Percentiles rank a stretch among this genome's conserved stretches.
phyloP scores from a whole-genome alignment of 2,888 invertebrate species.

The Eupithecia exiguata region DNA sequence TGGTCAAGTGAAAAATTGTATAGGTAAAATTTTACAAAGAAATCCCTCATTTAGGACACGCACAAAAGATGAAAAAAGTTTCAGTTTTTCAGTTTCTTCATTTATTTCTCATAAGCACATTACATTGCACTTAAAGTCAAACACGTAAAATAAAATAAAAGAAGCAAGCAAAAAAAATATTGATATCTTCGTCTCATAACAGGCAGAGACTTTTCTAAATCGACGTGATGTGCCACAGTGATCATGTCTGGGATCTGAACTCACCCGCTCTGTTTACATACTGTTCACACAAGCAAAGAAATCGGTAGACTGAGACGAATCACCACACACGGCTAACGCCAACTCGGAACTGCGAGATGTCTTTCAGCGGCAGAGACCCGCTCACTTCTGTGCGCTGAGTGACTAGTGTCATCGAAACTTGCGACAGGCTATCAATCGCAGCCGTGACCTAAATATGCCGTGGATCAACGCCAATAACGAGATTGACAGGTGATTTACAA shows the following conservation, averaged over 20 bases:
- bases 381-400: conserved; percentile 60
- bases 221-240: neutral
- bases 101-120: no score
- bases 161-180: no score
- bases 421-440: conserved; percentile 58
- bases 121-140: no score
- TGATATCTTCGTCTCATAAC: no score
- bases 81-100: no score
- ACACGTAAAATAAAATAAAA: no score
- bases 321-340: conserved; percentile 52
- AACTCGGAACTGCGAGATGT: conserved; percentile 66
- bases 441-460: conserved; percentile 68
- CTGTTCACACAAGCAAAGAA: conserved; percentile 48
- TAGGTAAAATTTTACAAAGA: neutral
- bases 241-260: conserved; percentile 8
- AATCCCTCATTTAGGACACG: neutral
- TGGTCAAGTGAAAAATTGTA: neutral
- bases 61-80: neutral
- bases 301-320: conserved; percentile 47
- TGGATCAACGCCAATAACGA: conserved; percentile 63
- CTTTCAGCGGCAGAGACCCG: conserved; percentile 60
- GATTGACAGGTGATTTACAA: conserved; percentile 46
- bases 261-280: conserved; percentile 34
- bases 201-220: neutral
- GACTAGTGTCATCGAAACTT: conserved; percentile 65